Percentiles rank a stretch among this genome's conserved stretches.
Evolutionary conservation across 2,797 vertebrate genomes (phyloP).

Genomic region (Gymnothorax javanicus): DNA sequence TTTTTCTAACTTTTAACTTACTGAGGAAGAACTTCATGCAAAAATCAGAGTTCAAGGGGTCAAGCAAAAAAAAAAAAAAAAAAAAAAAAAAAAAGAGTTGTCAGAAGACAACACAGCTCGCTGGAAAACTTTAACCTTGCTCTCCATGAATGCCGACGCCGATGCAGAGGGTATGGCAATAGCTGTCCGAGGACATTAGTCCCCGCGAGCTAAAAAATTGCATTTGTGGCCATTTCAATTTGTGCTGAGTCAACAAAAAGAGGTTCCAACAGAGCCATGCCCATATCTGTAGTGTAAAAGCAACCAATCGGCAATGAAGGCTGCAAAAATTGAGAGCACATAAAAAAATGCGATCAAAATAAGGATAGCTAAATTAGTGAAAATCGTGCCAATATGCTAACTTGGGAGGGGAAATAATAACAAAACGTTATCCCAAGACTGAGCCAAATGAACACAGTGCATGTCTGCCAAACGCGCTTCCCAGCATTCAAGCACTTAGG

Average conservation of each 20-base stretch:
- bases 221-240: not conserved
- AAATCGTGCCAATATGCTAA: not conserved
- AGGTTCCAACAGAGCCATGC: not conserved
- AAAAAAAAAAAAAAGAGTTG: no score
- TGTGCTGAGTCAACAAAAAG: not conserved
- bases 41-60: no score
- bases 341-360: not conserved
- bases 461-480: not conserved
- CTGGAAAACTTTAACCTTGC: no score
- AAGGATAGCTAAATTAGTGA: not conserved
- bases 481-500: not conserved
- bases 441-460: not conserved
- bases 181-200: no score
- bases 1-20: no score
- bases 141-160: no score
- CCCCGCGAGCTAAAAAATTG: not conserved
- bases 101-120: no score
- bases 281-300: not conserved
- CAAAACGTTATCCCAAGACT: not conserved
- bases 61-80: no score
- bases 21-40: no score
- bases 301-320: not conserved
- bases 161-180: no score
- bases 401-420: not conserved
- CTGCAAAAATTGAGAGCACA: not conserved